Base-by-base conservation (phyloP, 2,797 vertebrate genomes). In the Loris lydekkerianus region DNA sequence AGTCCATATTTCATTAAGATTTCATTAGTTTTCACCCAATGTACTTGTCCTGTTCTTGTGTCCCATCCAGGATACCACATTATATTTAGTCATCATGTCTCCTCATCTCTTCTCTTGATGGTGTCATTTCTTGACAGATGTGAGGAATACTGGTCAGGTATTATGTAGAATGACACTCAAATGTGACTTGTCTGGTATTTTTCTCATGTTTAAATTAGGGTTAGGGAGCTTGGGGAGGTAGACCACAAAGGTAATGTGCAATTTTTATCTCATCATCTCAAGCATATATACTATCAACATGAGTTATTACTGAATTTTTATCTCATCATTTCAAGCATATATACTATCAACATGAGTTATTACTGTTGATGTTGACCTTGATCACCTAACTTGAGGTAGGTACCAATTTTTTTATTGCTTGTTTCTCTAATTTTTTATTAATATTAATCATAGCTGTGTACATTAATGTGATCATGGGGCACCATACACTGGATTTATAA, bases 1-100 rank as follows among this genome's bases (percentile, higher is more conserved):
- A 91, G 60, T 91, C 20, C 34, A 58, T 58, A n/a, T 29, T 94
- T 93, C 31, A 72, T 60, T 86, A 11, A 65, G 10, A 92, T 90
- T 84, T 92, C 56, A 23, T 86, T 97, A 92, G 70, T 78, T 92
- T 75, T 77, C 72, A 83, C 15, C 83, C 83, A 75, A 72, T 37
- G 17, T 93, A 65, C 34, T 82, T 87, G 58, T 91, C 70, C 49
- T 83, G 15, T 58, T 77, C n/a, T 11, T 29, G 84, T 46, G 67
- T 69, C 34, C 21, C 25, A 87, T 90, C 53, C 13, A 90, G 31
- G 70, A 31, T 61, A 75, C 23, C 63, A 80, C 18, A 31, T 86
- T 93, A 31, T 61, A 76, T 82, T 81, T 82, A 94, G 29, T 76
- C 9, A 83, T 83, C 21, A 46, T n/a, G 31, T 94, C 69, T 78